Conservation (phyloP, 1,140 invertebrate species). For the Phenacoccus solenopsis region DNA sequence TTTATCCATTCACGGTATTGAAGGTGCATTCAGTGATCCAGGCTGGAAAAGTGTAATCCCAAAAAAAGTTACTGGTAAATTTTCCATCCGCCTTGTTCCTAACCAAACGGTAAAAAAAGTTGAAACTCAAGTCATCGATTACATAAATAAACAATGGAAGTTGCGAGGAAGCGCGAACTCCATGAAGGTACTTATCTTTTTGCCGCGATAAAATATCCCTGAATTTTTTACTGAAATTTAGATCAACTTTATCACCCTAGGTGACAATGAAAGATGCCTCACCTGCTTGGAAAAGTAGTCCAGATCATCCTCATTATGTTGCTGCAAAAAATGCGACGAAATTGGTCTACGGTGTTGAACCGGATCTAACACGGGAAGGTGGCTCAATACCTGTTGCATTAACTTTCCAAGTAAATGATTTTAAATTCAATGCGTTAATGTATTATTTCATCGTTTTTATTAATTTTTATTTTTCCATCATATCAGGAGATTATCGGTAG, state of each 20-base stretch:
- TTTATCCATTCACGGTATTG: conserved; percentile 83
- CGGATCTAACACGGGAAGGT: conserved; percentile 89
- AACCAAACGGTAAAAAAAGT: conserved; percentile 71
- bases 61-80: conserved; percentile 87
- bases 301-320: conserved; percentile 78
- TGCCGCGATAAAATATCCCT: too few species aligned
- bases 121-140: conserved; percentile 54
- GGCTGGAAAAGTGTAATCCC: conserved; percentile 95
- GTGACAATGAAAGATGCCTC: too few species aligned
- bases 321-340: conserved; percentile 78
- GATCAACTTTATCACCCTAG: too few species aligned
- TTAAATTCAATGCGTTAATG: neutral
- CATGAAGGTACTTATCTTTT: conserved; percentile 68
- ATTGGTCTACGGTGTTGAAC: conserved; percentile 80
- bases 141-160: conserved; percentile 53
- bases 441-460: neutral
- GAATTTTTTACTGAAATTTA: too few species aligned
- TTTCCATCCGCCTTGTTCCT: conserved; percentile 89
- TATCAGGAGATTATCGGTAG: conserved; percentile 79
- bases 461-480: too few species aligned
- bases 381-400: conserved; percentile 92
- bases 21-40: conserved; percentile 81
- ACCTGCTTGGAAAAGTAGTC: conserved; percentile 86
- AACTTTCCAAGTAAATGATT: conserved; percentile 46
- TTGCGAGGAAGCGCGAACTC: conserved; percentile 70